Percentiles rank a stretch among this genome's conserved stretches.
phyloP scores from a whole-genome alignment of 1,140 invertebrate species.

The Trissolcus basalis region DNA sequence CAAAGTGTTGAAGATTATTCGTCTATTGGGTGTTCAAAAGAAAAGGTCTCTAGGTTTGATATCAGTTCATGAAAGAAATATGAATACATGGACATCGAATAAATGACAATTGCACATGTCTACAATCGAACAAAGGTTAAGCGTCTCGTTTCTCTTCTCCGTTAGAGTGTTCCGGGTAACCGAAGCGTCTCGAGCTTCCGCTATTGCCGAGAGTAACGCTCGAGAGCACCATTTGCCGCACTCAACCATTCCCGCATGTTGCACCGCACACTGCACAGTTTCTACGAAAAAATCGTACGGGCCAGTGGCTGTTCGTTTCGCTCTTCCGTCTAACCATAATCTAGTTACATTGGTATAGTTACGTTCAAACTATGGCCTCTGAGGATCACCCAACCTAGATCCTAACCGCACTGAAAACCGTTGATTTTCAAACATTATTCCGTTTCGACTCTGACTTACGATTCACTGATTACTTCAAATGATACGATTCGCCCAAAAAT shows the following conservation, averaged over 20 bases:
- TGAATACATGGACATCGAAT: constrained; percentile 17
- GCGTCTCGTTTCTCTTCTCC: constrained; percentile 27
- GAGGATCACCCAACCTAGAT: constrained; percentile 21
- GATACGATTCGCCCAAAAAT: no score
- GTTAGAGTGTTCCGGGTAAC: constrained; percentile 17
- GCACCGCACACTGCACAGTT: constrained; percentile 6
- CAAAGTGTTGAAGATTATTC: constrained; percentile 17
- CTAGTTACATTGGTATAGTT: constrained; percentile 24
- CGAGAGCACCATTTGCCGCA: constrained; percentile 9
- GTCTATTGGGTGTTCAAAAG: constrained; percentile 11
- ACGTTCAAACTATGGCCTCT: constrained; percentile 16
- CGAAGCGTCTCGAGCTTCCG: constrained; percentile 27
- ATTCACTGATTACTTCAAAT: no score
- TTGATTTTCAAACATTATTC: constrained; percentile 19
- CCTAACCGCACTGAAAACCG: constrained; percentile 16
- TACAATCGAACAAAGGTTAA: constrained; percentile 30
- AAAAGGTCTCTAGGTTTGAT: constrained; percentile 3
- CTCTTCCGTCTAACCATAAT: constrained; percentile 20
- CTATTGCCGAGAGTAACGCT: constrained; percentile 18
- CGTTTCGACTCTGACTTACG: background rate
- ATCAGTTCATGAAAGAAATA: constrained; percentile 21
- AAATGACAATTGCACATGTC: constrained; percentile 27
- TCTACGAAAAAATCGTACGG: constrained; percentile 23
- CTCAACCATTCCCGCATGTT: constrained; percentile 7
- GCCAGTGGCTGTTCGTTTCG: constrained; percentile 14